These are phyloP conservation scores for Microcebus ravelobensis DNA, from an alignment of 2,113 vertebrate genomes.

Conservation along the genomic window DNA sequence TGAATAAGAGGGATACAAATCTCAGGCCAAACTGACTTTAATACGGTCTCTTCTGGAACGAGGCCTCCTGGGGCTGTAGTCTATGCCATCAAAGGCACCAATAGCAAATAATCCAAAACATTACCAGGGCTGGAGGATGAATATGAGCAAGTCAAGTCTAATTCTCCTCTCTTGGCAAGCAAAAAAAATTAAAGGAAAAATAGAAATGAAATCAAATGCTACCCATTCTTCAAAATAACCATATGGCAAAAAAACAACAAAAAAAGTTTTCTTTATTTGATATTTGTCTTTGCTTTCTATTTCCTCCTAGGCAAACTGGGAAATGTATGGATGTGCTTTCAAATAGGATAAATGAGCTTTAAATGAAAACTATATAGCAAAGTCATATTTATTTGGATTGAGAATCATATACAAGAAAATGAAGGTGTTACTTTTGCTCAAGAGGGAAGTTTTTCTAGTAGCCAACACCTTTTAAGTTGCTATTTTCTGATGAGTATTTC, in stretches of 20 bases:
- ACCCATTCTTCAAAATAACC: slow-evolving; percentile 60
- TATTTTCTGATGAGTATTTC: neutral
- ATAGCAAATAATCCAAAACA: neutral
- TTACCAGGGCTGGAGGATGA: neutral
- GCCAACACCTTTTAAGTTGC: neutral
- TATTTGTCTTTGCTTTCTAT: slow-evolving; percentile 34
- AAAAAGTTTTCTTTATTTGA: neutral
- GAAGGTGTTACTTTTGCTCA: neutral
- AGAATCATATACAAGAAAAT: neutral
- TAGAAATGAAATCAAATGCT: slow-evolving; percentile 40
- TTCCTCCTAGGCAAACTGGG: slow-evolving; percentile 44
- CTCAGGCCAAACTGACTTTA: neutral
- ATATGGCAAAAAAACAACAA: neutral
- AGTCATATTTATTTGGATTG: slow-evolving; percentile 23
- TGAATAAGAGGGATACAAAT: neutral
- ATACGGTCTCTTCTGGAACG: neutral
- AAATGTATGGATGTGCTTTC: slow-evolving; percentile 42
- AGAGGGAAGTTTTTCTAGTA: neutral
- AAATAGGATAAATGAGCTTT: slow-evolving; percentile 11
- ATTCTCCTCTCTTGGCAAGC: neutral
- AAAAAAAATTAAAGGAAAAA: slow-evolving; percentile 47
- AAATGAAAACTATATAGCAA: neutral
- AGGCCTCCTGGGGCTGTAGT: neutral
- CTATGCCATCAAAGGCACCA: neutral
- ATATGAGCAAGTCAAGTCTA: neutral